Base-by-base conservation (phyloP, 2,113 vertebrate genomes). In the Corapipo altera region DNA sequence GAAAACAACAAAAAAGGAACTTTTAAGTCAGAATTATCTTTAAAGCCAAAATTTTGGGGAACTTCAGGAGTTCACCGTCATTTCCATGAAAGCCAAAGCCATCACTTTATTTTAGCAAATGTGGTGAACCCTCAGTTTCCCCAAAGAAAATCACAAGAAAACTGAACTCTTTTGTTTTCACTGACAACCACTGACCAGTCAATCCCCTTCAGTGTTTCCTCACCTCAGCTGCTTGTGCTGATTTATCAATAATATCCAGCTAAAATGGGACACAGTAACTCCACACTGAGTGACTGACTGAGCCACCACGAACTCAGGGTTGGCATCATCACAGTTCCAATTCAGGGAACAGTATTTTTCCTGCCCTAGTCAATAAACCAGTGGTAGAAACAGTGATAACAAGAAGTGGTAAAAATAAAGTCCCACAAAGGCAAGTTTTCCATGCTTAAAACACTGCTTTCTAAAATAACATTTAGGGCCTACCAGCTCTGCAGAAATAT, bases 341-440 rank as follows among this genome's bases (percentile, higher is more conserved):
- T 22, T 67, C 77, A 87, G 37, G 61, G 57, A 92, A 77, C 39
- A 65, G 32, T 70, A 43, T 69, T 94, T 92, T 89, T 82, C 44
- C 37, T 33, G 37, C 44, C 41, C 80, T 59, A 46, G 81, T 59
- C 84, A 85, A 95, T 92, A 92, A 94, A 95, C 91, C 65, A 85
- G 65, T 12, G 87, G 77, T n/a, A 95, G 70, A 88, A 88, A 75
- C 28, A 61, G 73, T 65, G 80, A 90, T 91, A 87, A 88, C 30
- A 37, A 5, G 11, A 66, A 84, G 66, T 55, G 43, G 44, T 85
- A 97, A 94, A 97, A 95, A 91, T 89, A 96, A 84, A 95, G 57
- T 59, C 20, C 48, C 59, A 76, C 62, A 85, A 89, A 89, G 1
- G 18, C 70, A 66, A 82, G 57, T 89, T 95, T 95, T 87, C 89